Percentiles rank a stretch among this genome's conserved stretches.
phyloP scores from a whole-genome alignment of 1,140 invertebrate genomes.

The Brachionus rotundiformis region DNA sequence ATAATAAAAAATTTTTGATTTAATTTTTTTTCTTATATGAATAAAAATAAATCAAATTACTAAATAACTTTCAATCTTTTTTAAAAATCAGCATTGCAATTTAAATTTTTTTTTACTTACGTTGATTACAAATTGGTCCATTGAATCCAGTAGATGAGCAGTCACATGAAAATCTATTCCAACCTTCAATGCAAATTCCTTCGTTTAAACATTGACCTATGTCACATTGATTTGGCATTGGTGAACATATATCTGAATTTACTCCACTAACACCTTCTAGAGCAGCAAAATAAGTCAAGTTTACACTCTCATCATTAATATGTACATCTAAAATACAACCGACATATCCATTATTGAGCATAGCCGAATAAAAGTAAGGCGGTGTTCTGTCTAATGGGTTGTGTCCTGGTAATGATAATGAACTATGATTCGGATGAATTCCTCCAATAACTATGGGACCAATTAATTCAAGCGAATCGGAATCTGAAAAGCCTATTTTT shows the following conservation, averaged over 20 bases:
- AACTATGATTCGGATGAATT: slow-evolving; percentile 70
- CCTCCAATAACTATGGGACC: slow-evolving; percentile 82
- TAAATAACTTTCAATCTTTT: too few species aligned
- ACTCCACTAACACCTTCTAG: slow-evolving; percentile 77
- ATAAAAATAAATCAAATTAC: not conserved
- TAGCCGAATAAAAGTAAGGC: slow-evolving; percentile 84
- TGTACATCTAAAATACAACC: slow-evolving; percentile 90
- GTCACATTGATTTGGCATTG: slow-evolving; percentile 78
- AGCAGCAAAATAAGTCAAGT: slow-evolving; percentile 82
- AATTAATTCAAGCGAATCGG: slow-evolving; percentile 77
- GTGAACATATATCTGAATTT: slow-evolving; percentile 56
- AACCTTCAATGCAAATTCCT: slow-evolving; percentile 85
- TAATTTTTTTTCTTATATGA: not conserved
- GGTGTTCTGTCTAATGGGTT: slow-evolving; percentile 67
- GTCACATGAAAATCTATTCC: slow-evolving; percentile 94
- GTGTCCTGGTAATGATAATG: slow-evolving; percentile 57
- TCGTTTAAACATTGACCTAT: slow-evolving; percentile 87
- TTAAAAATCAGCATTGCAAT: slow-evolving; percentile 16
- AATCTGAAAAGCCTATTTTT: not conserved
- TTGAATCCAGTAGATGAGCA: slow-evolving; percentile 84
- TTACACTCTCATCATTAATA: slow-evolving; percentile 85
- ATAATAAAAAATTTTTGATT: too few species aligned
- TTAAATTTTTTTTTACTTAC: slow-evolving; percentile 3
- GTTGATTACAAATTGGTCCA: slow-evolving; percentile 79
- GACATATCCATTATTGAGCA: slow-evolving; percentile 84